Conservation (phyloP, 2,113 vertebrate genomes). For the Sterna hirundo region DNA sequence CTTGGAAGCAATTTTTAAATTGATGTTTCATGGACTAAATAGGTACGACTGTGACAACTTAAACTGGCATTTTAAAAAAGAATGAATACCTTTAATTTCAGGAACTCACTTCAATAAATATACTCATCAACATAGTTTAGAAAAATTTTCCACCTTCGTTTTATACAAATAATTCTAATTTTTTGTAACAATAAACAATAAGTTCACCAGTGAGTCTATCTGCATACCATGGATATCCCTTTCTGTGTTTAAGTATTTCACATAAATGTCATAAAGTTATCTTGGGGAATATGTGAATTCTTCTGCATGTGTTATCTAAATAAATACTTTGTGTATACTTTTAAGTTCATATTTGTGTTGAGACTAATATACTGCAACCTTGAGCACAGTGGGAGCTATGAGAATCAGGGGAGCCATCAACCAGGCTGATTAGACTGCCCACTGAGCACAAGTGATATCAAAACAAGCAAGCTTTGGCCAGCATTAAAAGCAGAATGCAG, state of each 20-base stretch:
- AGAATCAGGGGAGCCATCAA: conserved; percentile 39
- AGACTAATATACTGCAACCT: conserved; percentile 59
- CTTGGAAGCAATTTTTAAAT: conserved; percentile 51
- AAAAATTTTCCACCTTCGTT: neutral
- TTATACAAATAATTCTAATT: neutral
- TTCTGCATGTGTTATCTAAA: conserved; percentile 12
- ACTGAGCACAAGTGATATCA: conserved; percentile 27
- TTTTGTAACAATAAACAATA: neutral
- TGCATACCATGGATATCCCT: neutral
- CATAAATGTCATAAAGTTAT: neutral
- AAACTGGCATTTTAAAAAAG: neutral
- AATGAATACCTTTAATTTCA: neutral
- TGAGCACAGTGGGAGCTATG: conserved; percentile 50
- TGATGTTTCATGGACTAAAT: conserved; percentile 39
- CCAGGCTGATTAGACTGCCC: conserved; percentile 42
- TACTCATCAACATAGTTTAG: neutral
- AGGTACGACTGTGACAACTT: neutral
- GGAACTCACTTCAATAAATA: neutral
- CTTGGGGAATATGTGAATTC: neutral
- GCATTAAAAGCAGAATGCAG: conserved; percentile 28
- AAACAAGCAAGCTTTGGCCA: conserved; percentile 33
- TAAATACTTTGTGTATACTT: conserved; percentile 45
- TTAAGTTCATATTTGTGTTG: conserved; percentile 47
- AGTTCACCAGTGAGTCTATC: neutral
- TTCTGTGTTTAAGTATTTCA: conserved; percentile 1